Evolutionary conservation across 2,113 vertebrate species (phyloP).

Genomic region (Tragelaphus scriptus): DNA sequence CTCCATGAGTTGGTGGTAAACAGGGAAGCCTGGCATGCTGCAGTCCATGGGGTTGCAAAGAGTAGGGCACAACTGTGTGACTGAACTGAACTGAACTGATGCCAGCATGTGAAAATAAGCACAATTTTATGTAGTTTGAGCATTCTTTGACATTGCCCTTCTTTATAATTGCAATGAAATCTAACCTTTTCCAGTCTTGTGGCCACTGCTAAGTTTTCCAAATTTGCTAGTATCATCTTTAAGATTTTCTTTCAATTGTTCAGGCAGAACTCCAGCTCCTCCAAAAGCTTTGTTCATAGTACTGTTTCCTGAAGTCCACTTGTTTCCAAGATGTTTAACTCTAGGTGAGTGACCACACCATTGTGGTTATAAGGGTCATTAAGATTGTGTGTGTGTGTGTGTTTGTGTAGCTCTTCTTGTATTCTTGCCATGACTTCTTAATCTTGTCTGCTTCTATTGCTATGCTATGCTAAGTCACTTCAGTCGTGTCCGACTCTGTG

Average conservation of each 20-base stretch:
- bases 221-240: not conserved
- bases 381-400: not conserved
- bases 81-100: not conserved
- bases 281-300: not conserved
- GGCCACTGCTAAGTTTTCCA: not conserved
- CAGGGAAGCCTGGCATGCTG: not conserved
- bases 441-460: not conserved
- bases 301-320: not conserved
- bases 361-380: not conserved
- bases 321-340: not conserved
- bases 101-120: not conserved
- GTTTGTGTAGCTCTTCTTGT: not conserved
- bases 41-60: not conserved
- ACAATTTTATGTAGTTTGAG: not conserved
- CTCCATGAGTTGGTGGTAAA: rapidly evolving
- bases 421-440: not conserved
- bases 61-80: not conserved
- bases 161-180: not conserved
- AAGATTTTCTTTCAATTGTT: not conserved
- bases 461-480: too few species aligned
- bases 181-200: not conserved
- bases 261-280: not conserved
- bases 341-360: not conserved
- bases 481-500: too few species aligned
- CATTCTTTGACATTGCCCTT: not conserved